Conservation (phyloP, 1,140 invertebrate species). For the Bombus pascuorum region DNA sequence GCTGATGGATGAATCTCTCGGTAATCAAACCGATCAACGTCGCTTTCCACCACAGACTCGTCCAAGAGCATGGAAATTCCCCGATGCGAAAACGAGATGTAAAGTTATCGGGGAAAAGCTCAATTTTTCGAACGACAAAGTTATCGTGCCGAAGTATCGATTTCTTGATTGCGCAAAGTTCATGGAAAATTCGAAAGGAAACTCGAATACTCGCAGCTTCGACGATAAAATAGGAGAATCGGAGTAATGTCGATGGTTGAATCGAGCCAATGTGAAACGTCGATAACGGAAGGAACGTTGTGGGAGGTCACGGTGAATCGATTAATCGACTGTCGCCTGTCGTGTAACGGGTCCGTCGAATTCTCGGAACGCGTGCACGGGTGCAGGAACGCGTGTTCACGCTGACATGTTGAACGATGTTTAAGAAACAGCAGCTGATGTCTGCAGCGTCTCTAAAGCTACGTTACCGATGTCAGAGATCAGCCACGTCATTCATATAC, state of each 20-base stretch:
- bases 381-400: slow-evolving; percentile 26
- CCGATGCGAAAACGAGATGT: background rate
- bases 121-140: background rate
- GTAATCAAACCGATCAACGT: background rate
- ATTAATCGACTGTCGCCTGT: background rate
- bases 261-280: background rate
- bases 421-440: slow-evolving; percentile 73
- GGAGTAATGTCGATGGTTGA: too few species aligned
- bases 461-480: slow-evolving; percentile 62
- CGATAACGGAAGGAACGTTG: background rate
- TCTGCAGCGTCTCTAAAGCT: slow-evolving; percentile 62
- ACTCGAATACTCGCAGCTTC: background rate
- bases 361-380: slow-evolving; percentile 4
- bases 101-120: background rate
- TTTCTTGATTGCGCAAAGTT: background rate
- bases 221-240: background rate
- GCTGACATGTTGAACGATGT: slow-evolving; percentile 72
- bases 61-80: too few species aligned
- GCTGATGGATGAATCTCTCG: too few species aligned
- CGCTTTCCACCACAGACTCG: too few species aligned
- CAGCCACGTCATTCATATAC: slow-evolving; percentile 63
- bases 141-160: background rate
- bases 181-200: background rate
- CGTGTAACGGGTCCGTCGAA: background rate
- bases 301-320: background rate